Evolutionary conservation across 2,113 vertebrate species (phyloP).

Genomic region (Anoura caudifer): DNA sequence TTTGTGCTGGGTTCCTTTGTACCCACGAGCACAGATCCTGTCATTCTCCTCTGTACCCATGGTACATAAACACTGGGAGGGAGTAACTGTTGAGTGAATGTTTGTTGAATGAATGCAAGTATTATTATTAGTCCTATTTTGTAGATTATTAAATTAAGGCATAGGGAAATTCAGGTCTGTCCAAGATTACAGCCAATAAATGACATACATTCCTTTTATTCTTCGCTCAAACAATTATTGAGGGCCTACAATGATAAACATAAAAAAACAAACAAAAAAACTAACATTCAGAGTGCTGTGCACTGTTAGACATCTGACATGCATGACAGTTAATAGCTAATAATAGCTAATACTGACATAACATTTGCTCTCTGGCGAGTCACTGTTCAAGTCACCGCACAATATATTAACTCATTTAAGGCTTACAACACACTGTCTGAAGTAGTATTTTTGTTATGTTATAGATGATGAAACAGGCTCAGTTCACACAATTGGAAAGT

Average conservation of each 20-base stretch:
- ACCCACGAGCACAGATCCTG: not conserved
- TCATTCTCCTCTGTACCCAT: not conserved
- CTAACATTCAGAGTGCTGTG: not conserved
- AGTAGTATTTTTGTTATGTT: not conserved
- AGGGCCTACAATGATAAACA: not conserved
- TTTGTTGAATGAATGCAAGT: not conserved
- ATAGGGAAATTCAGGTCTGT: not conserved
- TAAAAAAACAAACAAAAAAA: not conserved
- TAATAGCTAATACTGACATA: not conserved
- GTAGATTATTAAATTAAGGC: not conserved
- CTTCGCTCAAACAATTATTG: not conserved
- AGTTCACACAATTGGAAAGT: not conserved
- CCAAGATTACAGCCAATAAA: not conserved
- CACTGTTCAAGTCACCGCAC: not conserved
- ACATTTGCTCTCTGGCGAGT: not conserved
- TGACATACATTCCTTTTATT: not conserved
- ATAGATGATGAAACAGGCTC: not conserved
- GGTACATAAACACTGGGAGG: not conserved
- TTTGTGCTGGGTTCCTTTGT: not conserved
- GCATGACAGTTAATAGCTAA: not conserved
- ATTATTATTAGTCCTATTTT: not conserved
- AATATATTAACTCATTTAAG: not conserved
- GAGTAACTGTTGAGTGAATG: not conserved
- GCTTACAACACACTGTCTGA: not conserved
- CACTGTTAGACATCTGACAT: not conserved